A percentile compares a stretch with the other conserved stretches of the same genome.
Evolutionary conservation across 2,797 vertebrate species (phyloP).

Genomic region (Dendrocincla fuliginosa): DNA sequence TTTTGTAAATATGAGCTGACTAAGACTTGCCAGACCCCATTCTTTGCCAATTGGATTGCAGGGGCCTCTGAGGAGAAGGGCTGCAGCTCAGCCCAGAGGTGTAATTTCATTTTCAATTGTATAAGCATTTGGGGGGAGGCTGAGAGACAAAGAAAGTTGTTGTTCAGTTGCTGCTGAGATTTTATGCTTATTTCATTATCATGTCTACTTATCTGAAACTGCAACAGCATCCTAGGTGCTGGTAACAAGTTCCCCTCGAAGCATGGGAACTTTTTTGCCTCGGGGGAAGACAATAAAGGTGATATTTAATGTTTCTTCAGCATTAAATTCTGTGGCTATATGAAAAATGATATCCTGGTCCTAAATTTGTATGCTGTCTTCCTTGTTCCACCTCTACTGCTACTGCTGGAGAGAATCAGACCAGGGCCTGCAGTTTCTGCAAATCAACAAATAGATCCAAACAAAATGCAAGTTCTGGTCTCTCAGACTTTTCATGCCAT

Average conservation of each 20-base stretch:
- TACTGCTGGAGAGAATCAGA: not conserved
- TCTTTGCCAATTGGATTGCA: conserved; percentile 31
- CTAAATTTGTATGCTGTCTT: not conserved
- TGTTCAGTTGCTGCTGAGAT: not conserved
- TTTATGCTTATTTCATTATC: not conserved
- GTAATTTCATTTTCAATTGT: conserved; percentile 42
- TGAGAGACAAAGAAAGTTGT: not conserved
- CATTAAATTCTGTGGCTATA: not conserved
- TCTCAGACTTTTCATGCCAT: not conserved
- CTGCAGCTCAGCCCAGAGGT: conserved; percentile 38
- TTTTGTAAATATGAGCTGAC: conserved; percentile 34
- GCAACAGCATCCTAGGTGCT: not conserved
- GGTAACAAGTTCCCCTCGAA: not conserved
- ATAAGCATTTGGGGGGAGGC: not conserved
- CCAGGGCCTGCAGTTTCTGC: not conserved
- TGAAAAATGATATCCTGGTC: not conserved
- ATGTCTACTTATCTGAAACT: not conserved
- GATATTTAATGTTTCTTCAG: not conserved
- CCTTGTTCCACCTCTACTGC: not conserved
- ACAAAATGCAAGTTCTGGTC: not conserved
- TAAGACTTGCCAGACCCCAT: conserved; percentile 21
- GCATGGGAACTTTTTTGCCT: not conserved
- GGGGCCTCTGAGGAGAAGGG: conserved; percentile 15
- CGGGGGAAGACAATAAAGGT: not conserved
- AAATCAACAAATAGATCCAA: not conserved